A percentile compares a stretch with the other conserved stretches of the same genome.
Evolutionary conservation across 2,797 vertebrate species (phyloP).

Genomic region (Sorex maritimensis): DNA sequence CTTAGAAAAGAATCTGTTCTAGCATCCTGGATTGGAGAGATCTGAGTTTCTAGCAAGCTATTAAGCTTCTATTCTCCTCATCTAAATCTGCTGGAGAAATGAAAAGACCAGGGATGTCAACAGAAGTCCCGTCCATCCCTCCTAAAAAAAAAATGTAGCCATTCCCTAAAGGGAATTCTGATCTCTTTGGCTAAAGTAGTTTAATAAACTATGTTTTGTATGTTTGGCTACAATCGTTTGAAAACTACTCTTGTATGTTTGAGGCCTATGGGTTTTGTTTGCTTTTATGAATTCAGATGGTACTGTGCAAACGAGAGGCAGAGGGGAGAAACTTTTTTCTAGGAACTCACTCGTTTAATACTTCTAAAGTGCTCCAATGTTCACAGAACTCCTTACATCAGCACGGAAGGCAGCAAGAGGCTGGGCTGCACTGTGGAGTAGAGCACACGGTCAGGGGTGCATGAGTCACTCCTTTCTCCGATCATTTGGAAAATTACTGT

Average conservation of each 20-base stretch:
- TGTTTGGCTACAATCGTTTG: not conserved
- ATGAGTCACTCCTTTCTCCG: constrained; percentile 25
- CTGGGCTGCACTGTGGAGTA: not conserved
- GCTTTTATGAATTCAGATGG: constrained; percentile 60
- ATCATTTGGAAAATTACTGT: constrained; percentile 46
- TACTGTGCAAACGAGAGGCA: constrained; percentile 24
- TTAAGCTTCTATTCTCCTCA: not conserved
- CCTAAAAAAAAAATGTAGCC: not conserved
- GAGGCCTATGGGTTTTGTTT: constrained; percentile 41
- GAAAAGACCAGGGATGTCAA: constrained; percentile 32
- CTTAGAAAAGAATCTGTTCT: constrained; percentile 33
- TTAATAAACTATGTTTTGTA: no score
- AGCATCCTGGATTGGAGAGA: constrained; percentile 74
- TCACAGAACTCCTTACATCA: constrained; percentile 40
- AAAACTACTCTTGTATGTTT: constrained; percentile 7
- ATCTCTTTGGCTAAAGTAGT: not conserved
- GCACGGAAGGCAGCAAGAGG: not conserved
- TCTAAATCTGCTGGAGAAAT: not conserved
- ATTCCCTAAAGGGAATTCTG: not conserved
- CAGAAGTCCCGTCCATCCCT: not conserved
- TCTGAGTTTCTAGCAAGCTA: constrained; percentile 53
- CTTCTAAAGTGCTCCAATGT: not conserved
- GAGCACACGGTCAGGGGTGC: not conserved
- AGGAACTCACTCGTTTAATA: not conserved
- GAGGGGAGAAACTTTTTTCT: not conserved